Evolutionary conservation across 2,113 vertebrate species (phyloP).

Genomic region (Stegastes partitus): DNA sequence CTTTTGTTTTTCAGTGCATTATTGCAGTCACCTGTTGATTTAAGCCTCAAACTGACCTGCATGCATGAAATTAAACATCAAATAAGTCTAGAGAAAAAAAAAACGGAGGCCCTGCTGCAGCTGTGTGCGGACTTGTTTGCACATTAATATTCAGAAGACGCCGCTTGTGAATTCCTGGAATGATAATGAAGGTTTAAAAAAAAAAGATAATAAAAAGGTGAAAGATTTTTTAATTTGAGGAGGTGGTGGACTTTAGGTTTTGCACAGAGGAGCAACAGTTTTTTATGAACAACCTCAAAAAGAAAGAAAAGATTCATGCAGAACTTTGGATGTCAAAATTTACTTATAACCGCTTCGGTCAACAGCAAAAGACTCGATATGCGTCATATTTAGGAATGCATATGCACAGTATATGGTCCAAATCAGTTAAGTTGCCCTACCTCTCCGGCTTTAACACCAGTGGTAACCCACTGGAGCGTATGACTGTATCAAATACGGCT

Average conservation of each 20-base stretch:
- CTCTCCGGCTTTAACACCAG: too few species aligned
- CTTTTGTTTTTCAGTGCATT: too few species aligned
- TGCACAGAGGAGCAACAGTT: too few species aligned
- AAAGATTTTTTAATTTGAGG: too few species aligned
- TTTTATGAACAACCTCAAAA: too few species aligned
- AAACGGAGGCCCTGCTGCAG: background rate
- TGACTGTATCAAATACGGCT: too few species aligned
- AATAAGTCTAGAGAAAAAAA: background rate
- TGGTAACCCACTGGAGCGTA: too few species aligned
- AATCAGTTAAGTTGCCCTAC: too few species aligned
- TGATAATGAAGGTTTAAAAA: conserved; percentile 12
- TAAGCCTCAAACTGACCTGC: background rate
- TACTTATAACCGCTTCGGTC: background rate
- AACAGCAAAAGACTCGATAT: background rate
- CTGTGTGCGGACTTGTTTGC: conserved; percentile 1
- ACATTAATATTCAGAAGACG: background rate
- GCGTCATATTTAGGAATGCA: background rate
- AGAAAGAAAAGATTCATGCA: too few species aligned
- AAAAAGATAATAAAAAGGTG: background rate
- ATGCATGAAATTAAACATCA: background rate
- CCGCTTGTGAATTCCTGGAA: conserved; percentile 7
- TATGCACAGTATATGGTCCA: too few species aligned
- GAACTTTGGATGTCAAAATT: background rate
- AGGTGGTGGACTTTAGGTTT: too few species aligned
- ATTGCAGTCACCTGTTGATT: background rate